Conservation (phyloP, 2,113 vertebrate species). For the Etheostoma cragini region DNA sequence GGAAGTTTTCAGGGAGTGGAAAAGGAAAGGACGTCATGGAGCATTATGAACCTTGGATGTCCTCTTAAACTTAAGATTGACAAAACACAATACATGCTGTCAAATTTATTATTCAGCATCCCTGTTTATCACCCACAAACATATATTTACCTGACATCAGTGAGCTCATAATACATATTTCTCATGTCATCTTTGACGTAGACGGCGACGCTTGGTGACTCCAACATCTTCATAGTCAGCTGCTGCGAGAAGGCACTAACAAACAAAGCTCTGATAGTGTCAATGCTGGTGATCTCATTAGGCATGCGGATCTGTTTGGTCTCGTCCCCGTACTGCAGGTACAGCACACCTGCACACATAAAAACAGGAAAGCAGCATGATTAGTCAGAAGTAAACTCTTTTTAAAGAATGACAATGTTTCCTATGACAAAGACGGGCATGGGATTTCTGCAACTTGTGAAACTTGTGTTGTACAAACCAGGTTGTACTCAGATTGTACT, state of each 20-base stretch:
- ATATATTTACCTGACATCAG: constrained; percentile 89
- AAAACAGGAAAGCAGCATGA: neutral
- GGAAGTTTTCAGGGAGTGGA: constrained; percentile 20
- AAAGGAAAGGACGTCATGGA: constrained; percentile 12
- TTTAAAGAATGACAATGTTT: neutral
- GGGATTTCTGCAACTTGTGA: neutral
- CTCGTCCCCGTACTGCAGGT: constrained; percentile 97
- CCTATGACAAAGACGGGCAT: neutral
- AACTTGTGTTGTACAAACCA: neutral
- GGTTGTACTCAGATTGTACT: neutral
- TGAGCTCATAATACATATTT: constrained; percentile 95
- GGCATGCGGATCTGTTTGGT: constrained; percentile 97
- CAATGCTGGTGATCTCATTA: constrained; percentile 95
- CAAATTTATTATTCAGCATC: neutral
- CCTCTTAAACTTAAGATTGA: neutral
- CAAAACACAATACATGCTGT: neutral
- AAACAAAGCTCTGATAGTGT: constrained; percentile 97
- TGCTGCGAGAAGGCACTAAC: constrained; percentile 98
- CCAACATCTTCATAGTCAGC: constrained; percentile 97
- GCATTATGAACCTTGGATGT: neutral
- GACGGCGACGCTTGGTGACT: constrained; percentile 94
- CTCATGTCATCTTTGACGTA: constrained; percentile 98
- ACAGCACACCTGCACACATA: constrained; percentile 88
- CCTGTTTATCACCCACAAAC: neutral
- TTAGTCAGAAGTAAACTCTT: neutral